A percentile compares a stretch with the other conserved stretches of the same genome.
Conservation (phyloP, 2,797 vertebrate species). For the Eremophila alpestris region DNA sequence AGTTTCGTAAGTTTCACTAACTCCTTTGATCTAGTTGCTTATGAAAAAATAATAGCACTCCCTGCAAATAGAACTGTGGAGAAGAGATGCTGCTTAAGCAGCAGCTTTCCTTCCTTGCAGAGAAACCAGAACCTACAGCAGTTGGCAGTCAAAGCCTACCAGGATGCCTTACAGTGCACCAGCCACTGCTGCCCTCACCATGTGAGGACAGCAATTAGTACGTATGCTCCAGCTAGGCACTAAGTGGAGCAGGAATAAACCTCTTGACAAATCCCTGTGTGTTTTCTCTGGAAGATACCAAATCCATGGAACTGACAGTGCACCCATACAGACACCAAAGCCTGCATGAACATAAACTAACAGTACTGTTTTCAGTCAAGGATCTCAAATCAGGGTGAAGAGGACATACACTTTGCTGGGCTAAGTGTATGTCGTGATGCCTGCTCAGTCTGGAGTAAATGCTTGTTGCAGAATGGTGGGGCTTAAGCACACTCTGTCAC, state of each 20-base stretch:
- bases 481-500: neutral
- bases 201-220: neutral
- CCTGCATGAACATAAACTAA: neutral
- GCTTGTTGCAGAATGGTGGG: neutral
- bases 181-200: neutral
- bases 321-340: neutral
- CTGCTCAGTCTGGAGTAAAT: neutral
- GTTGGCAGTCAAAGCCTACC: neutral
- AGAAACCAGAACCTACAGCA: neutral
- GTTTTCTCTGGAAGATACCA: neutral
- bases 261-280: neutral
- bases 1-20: neutral
- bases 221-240: neutral
- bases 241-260: neutral
- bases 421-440: fast-evolving
- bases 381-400: neutral
- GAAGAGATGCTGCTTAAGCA: neutral
- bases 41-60: neutral
- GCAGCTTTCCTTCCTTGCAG: neutral
- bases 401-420: neutral
- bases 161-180: neutral
- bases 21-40: neutral
- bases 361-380: neutral
- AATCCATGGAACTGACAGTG: neutral
- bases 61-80: neutral